Evolutionary conservation across 2,888 invertebrate genomes (phyloP).

Genomic region (Eulithis prunata): DNA sequence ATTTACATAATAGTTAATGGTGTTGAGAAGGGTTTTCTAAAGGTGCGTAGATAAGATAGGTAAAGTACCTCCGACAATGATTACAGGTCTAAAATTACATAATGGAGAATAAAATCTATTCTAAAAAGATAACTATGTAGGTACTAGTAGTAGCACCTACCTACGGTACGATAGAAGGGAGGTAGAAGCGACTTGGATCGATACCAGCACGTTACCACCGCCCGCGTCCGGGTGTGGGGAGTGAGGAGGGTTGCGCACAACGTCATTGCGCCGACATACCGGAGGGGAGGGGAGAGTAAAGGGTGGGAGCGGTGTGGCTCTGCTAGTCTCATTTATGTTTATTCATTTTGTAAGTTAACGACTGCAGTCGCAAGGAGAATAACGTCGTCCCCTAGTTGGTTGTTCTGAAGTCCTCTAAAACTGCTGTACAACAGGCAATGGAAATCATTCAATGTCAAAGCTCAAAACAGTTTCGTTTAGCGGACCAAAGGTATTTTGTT

Average conservation of each 20-base stretch:
- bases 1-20: background rate
- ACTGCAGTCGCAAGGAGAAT: slow-evolving; percentile 36
- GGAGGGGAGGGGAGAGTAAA: slow-evolving; percentile 44
- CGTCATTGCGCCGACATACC: slow-evolving; percentile 61
- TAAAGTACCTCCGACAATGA: too few species aligned
- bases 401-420: slow-evolving; percentile 4
- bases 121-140: slow-evolving; percentile 36
- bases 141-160: background rate
- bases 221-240: slow-evolving; percentile 48
- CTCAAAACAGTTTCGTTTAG: slow-evolving; percentile 39
- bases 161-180: slow-evolving; percentile 21
- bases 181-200: slow-evolving; percentile 61
- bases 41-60: background rate
- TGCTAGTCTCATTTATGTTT: slow-evolving; percentile 45
- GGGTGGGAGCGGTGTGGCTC: slow-evolving; percentile 20
- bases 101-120: slow-evolving; percentile 6
- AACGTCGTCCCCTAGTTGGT: slow-evolving; percentile 24
- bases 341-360: slow-evolving; percentile 44
- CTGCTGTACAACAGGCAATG: slow-evolving; percentile 26
- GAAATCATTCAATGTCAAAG: slow-evolving; percentile 41
- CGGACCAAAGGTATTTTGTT: slow-evolving; percentile 44
- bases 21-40: background rate
- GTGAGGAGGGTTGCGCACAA: slow-evolving; percentile 63
- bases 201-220: slow-evolving; percentile 55
- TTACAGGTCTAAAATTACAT: background rate